These are phyloP conservation scores for Ptyas mucosa DNA, from an alignment of 2,113 vertebrate species.

Conservation along the genomic window DNA sequence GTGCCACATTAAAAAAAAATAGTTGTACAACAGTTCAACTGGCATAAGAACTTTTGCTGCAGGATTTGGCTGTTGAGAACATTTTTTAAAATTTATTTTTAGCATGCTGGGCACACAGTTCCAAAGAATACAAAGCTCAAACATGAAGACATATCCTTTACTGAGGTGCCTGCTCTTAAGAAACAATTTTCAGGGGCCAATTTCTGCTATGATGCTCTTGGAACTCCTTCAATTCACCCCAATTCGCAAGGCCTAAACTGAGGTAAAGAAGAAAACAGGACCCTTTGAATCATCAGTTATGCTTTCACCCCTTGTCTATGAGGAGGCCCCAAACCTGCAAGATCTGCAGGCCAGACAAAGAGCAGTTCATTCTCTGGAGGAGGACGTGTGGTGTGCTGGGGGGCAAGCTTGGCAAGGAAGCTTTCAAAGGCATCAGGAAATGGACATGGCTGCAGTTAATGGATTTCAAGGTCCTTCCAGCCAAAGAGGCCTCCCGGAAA, in stretches of 20 bases:
- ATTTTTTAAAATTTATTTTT: neutral
- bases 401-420: slow-evolving; percentile 20
- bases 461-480: slow-evolving; percentile 54
- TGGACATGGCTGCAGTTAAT: slow-evolving; percentile 29
- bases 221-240: slow-evolving; percentile 50
- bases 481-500: slow-evolving; percentile 50
- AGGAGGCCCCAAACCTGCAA: neutral
- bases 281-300: slow-evolving; percentile 49
- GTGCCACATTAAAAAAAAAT: neutral
- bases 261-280: slow-evolving; percentile 55
- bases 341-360: neutral
- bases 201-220: slow-evolving; percentile 45
- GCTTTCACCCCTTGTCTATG: neutral
- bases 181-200: slow-evolving; percentile 43
- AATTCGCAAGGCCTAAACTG: slow-evolving; percentile 61
- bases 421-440: slow-evolving; percentile 34
- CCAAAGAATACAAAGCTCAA: neutral
- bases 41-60: neutral
- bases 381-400: slow-evolving; percentile 14
- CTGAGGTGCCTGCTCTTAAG: neutral
- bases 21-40: neutral
- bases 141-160: rapidly evolving
- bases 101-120: neutral
- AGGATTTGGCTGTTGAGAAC: neutral
- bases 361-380: slow-evolving; percentile 8